Evolutionary conservation across 2,113 vertebrate genomes (phyloP), one percentile per base, ranked within the genome.

Genomic region (Tetrao urogallus): DNA sequence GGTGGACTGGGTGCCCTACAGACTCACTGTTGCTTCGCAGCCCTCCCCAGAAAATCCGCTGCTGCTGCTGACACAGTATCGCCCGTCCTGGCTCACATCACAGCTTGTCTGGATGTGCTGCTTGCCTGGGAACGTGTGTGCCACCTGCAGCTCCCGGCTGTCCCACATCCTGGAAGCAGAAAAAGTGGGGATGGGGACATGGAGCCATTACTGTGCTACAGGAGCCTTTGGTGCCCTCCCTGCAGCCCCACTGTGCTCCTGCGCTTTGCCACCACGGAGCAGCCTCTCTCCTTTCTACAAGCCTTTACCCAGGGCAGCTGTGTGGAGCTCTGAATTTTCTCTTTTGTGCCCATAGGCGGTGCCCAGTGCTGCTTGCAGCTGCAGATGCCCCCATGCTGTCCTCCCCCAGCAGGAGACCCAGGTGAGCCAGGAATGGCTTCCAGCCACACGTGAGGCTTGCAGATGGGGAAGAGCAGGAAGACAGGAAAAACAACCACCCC

Each of bases 51-150:
- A 97, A 5, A 97, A 99, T 83, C 99, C 99, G 3, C 97, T 98
- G 97, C 99, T 99, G 97, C 98, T 97, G 97, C 98, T 99, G 52
- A 99, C 85, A 75, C 99, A 98, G 88, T 97, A 97, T 70, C 97
- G 94, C 32, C 98, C 98, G 15, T 99, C 99, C 36, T 83, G 81
- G 89, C 98, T 99, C 86, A 98, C 98, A 3, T 98, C 99, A 54
- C 99, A 99, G 98, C 99, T 97, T 3, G 98, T 99, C 98, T 99
- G 99, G 60, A 99, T 98, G 94, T 99, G 98, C 92, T 97, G 98
- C 97, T 99, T 99, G 69, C 98, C 90, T 8, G 99, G 98, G 91
- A 99, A 99, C 0, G 97, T 87, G 82, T 99, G 98, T n/a, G 98
- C 98, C 75, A 99, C 98, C 96, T 98, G 98, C 97, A 99, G 98